phyloP scores from a whole-genome alignment of 2,113 vertebrate species.

The Eretmodus cyanostictus region DNA sequence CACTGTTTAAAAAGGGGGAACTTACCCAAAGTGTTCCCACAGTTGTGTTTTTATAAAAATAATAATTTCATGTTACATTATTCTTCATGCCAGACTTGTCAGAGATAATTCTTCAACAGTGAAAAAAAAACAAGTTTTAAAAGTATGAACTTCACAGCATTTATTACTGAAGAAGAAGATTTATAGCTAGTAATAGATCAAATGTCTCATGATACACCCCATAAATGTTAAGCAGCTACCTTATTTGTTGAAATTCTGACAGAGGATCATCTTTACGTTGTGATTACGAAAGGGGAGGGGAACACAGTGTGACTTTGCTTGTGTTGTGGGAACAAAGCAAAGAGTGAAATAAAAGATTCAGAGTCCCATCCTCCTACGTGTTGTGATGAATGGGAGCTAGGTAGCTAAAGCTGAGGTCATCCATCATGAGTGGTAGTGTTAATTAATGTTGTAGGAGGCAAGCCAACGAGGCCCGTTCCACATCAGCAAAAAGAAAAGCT shows the following conservation, averaged over 20 bases:
- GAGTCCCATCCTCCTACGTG: constrained; percentile 42
- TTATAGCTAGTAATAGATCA: constrained; percentile 31
- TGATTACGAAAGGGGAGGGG: neutral
- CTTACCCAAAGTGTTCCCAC: neutral
- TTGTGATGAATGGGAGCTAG: constrained; percentile 68
- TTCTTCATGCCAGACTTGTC: neutral
- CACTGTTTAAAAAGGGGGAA: neutral
- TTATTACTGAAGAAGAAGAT: constrained; percentile 15
- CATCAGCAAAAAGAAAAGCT: constrained; percentile 64
- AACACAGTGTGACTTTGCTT: neutral
- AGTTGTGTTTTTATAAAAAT: neutral
- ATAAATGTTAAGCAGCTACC: constrained; percentile 2
- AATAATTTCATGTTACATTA: neutral
- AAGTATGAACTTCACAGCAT: neutral
- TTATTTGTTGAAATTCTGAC: neutral
- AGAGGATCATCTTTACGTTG: constrained; percentile 23
- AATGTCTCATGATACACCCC: neutral
- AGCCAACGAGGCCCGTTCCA: constrained; percentile 54
- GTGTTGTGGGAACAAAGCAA: constrained; percentile 13
- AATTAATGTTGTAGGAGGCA: constrained; percentile 75
- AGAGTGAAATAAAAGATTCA: constrained; percentile 33
- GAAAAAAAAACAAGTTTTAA: neutral
- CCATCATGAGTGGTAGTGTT: constrained; percentile 67
- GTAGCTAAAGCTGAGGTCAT: constrained; percentile 60
- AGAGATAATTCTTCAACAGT: neutral